Percentiles rank a stretch among this genome's conserved stretches.
Evolutionary conservation across 1,140 invertebrate species (phyloP).

Genomic region (Drosophila subpulchrella): DNA sequence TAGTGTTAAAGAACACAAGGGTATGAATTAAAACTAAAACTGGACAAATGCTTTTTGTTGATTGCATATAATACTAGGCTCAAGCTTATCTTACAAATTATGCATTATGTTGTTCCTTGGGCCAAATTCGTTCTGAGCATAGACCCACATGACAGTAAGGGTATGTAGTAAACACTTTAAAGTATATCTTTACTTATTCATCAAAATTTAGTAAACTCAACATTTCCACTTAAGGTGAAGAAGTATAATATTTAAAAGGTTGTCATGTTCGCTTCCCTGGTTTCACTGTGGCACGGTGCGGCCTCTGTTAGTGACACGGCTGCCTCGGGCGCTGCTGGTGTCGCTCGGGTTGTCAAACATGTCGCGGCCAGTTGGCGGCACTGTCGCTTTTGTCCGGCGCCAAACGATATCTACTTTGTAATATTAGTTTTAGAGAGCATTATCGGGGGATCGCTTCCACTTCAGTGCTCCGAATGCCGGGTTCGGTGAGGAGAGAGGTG

Average conservation of each 20-base stretch:
- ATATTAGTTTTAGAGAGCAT: conserved; percentile 83
- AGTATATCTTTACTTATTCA: too few relatives aligned
- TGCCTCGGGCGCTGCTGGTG: conserved; percentile 38
- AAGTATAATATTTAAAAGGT: not conserved
- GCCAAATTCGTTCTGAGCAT: too few relatives aligned
- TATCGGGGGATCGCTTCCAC: conserved; percentile 82
- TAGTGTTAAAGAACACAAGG: too few relatives aligned
- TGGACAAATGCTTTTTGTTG: too few relatives aligned
- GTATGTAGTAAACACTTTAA: too few relatives aligned
- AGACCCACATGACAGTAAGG: too few relatives aligned
- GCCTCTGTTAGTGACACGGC: conserved; percentile 42
- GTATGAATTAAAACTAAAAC: too few relatives aligned
- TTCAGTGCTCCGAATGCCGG: conserved; percentile 60
- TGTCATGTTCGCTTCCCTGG: not conserved
- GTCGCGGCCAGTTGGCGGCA: conserved; percentile 84
- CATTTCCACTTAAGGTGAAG: too few relatives aligned
- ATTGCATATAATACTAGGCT: too few relatives aligned
- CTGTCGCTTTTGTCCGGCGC: conserved; percentile 80
- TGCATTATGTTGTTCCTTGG: too few relatives aligned
- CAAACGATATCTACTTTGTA: conserved; percentile 81
- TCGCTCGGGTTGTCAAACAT: conserved; percentile 81
- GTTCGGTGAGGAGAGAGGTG: conserved; percentile 29
- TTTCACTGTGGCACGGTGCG: conserved; percentile 46
- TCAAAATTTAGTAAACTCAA: too few relatives aligned
- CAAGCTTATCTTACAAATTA: too few relatives aligned